A percentile compares a stretch with the other conserved stretches of the same genome.
Evolutionary conservation across 2,113 vertebrate genomes (phyloP).

Genomic region (Elachura formosa): DNA sequence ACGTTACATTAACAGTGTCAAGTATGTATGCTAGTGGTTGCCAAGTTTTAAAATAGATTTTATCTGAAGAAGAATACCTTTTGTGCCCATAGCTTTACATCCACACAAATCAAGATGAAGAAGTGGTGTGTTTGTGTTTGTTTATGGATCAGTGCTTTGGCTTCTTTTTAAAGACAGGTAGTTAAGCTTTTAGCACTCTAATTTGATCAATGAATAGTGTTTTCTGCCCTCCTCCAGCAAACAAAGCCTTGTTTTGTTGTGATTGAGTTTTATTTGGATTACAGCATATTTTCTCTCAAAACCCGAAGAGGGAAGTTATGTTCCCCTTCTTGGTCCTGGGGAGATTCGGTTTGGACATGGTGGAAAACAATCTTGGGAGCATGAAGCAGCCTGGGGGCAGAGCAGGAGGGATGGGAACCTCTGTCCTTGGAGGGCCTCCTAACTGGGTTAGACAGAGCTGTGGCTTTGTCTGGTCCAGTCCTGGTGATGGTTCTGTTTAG

Average conservation of each 20-base stretch:
- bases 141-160: slow-evolving; percentile 8
- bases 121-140: background rate
- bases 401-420: background rate
- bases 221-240: background rate
- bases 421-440: background rate
- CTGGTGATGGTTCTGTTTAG: background rate
- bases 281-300: background rate
- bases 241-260: background rate
- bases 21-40: background rate
- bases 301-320: background rate
- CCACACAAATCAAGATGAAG: slow-evolving; percentile 39
- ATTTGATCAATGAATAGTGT: background rate
- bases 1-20: background rate
- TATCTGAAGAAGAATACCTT: slow-evolving; percentile 36
- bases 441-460: background rate
- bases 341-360: background rate
- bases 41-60: slow-evolving; percentile 44
- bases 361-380: background rate
- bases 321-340: background rate
- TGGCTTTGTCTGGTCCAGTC: background rate
- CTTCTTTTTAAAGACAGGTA: slow-evolving; percentile 25
- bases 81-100: background rate
- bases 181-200: background rate
- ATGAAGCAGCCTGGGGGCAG: background rate
- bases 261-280: background rate